These are phyloP conservation scores for Andrena fulva DNA, from an alignment of 2,888 invertebrate species.

Conservation along the genomic window DNA sequence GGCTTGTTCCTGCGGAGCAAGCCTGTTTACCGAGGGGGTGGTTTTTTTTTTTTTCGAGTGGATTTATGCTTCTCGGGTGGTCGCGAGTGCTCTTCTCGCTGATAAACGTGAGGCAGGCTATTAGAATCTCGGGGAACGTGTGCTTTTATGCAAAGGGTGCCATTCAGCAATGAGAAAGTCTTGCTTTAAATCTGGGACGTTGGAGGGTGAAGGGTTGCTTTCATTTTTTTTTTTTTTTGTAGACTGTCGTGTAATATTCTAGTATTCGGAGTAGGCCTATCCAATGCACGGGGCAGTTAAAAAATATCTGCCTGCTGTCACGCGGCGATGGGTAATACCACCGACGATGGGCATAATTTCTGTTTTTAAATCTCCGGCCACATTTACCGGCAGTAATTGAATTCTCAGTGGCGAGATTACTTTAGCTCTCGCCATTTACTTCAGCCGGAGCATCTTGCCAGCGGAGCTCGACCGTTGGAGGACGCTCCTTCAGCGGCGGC, in stretches of 20 bases:
- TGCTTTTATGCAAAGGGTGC: too few species aligned
- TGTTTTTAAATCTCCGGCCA: slow-evolving; percentile 80
- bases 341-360: slow-evolving; percentile 78
- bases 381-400: slow-evolving; percentile 81
- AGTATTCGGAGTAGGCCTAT: too few species aligned
- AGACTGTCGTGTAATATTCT: too few species aligned
- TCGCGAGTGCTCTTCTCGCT: neutral
- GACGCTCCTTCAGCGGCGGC: slow-evolving; percentile 58
- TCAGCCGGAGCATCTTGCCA: slow-evolving; percentile 61
- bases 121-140: too few species aligned
- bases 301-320: neutral
- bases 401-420: slow-evolving; percentile 80
- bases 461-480: slow-evolving; percentile 38
- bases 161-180: too few species aligned
- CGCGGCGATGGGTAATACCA: slow-evolving; percentile 70
- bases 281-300: too few species aligned
- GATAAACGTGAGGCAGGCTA: too few species aligned
- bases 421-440: slow-evolving; percentile 74
- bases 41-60: neutral
- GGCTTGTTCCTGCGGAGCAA: neutral
- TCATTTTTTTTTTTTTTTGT: too few species aligned
- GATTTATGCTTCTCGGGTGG: neutral
- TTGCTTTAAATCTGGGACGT: too few species aligned
- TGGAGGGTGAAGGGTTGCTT: too few species aligned
- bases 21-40: neutral